Percentiles rank a stretch among this genome's conserved stretches.
Conservation (phyloP, 2,888 invertebrate species). For the Agrotis ipsilon region DNA sequence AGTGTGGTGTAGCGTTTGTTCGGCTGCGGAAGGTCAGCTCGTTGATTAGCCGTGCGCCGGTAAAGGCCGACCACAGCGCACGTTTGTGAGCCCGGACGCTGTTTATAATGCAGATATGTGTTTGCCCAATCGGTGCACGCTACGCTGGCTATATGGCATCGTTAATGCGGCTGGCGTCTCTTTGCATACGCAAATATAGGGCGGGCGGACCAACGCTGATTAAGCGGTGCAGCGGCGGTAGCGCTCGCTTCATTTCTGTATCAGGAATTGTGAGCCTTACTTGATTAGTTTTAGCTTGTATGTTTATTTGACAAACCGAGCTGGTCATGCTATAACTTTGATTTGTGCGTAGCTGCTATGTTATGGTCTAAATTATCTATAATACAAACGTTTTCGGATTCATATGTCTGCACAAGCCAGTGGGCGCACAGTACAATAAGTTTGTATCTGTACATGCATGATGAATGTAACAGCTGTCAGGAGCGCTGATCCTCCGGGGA, state of each 20-base stretch:
- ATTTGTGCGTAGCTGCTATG: not conserved
- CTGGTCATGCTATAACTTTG: slow-evolving; percentile 26
- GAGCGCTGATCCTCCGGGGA: slow-evolving; percentile 38
- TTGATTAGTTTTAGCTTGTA: slow-evolving; percentile 81
- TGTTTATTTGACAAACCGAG: slow-evolving; percentile 63
- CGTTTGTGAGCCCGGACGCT: slow-evolving; percentile 90
- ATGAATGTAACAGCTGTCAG: slow-evolving; percentile 38
- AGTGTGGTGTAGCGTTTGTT: slow-evolving; percentile 83
- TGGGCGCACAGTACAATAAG: slow-evolving; percentile 6
- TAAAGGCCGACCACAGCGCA: slow-evolving; percentile 90
- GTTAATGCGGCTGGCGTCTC: slow-evolving; percentile 90
- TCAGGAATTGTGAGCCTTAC: slow-evolving; percentile 80
- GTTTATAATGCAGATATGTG: slow-evolving; percentile 92
- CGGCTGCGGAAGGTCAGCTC: slow-evolving; percentile 88
- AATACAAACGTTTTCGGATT: not conserved
- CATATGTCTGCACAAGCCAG: not conserved
- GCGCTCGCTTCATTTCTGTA: slow-evolving; percentile 84
- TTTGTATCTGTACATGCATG: slow-evolving; percentile 25
- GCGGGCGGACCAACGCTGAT: slow-evolving; percentile 89
- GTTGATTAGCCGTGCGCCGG: slow-evolving; percentile 90
- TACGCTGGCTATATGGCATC: slow-evolving; percentile 91
- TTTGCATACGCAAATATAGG: slow-evolving; percentile 92
- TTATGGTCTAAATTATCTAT: not conserved
- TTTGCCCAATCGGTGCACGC: slow-evolving; percentile 91
- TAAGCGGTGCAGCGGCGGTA: slow-evolving; percentile 88